Conservation (phyloP, 2,797 vertebrate species). For the Amblyraja radiata region DNA sequence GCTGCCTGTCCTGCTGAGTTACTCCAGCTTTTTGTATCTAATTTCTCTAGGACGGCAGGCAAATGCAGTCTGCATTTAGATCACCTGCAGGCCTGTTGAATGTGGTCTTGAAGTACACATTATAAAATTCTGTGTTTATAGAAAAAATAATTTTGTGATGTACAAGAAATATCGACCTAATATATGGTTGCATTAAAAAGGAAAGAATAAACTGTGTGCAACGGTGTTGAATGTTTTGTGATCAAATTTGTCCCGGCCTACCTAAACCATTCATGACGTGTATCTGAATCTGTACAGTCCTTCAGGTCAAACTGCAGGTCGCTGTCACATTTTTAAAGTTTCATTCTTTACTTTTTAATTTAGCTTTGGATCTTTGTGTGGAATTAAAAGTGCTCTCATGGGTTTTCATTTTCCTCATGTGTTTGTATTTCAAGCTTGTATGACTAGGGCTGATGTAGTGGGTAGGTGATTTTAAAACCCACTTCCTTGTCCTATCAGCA, state of each 20-base stretch:
- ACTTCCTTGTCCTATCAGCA: background rate
- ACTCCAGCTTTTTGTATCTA: no score
- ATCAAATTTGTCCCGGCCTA: conserved; percentile 53
- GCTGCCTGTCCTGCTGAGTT: no score
- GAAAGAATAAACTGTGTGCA: conserved; percentile 44
- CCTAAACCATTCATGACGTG: conserved; percentile 43
- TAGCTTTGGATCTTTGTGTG: conserved; percentile 80
- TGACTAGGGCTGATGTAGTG: background rate
- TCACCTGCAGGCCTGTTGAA: conserved; percentile 27
- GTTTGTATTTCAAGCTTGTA: conserved; percentile 14
- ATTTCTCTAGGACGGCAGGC: background rate
- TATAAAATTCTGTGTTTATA: conserved; percentile 62
- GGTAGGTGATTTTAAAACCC: background rate
- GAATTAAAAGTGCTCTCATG: conserved; percentile 69
- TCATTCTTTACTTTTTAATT: conserved; percentile 66
- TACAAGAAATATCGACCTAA: conserved; percentile 62
- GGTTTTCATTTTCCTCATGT: background rate
- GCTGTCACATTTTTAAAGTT: conserved; percentile 43
- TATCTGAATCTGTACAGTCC: conserved; percentile 40
- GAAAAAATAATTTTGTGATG: conserved; percentile 62
- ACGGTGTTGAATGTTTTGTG: conserved; percentile 50
- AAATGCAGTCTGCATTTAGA: conserved; percentile 25
- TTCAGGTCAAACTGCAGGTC: conserved; percentile 39
- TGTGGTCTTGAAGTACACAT: conserved; percentile 27
- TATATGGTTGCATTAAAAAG: conserved; percentile 48